Evolutionary conservation across 2,888 invertebrate genomes (phyloP).

Genomic region (Cecidostiba fungosa): DNA sequence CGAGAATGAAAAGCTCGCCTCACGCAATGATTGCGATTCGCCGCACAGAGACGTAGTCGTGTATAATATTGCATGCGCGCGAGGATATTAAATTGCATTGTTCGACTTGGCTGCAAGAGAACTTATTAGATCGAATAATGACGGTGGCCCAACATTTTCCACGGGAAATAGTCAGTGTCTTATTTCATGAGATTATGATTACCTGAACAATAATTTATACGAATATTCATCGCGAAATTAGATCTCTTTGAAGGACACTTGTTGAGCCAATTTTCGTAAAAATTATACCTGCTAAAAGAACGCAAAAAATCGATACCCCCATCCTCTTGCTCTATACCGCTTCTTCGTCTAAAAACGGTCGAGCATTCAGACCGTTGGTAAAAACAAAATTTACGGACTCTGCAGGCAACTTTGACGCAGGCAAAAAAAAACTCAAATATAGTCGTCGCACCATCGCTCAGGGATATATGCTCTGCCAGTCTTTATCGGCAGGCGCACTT

Average conservation of each 20-base stretch:
- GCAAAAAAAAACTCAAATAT: neutral
- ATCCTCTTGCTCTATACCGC: neutral
- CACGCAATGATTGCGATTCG: neutral
- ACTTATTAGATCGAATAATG: neutral
- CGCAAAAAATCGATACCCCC: neutral
- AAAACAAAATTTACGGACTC: neutral
- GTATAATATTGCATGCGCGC: neutral
- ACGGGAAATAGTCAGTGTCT: no score
- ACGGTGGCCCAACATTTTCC: neutral
- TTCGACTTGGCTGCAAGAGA: neutral
- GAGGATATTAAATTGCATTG: neutral
- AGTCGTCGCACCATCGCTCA: constrained; percentile 24
- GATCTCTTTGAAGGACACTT: neutral
- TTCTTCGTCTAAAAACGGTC: neutral
- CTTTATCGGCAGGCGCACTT: constrained; percentile 36
- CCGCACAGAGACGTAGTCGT: neutral
- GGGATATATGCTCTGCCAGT: neutral
- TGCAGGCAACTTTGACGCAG: constrained; percentile 6
- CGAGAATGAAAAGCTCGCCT: neutral
- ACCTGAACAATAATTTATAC: no score
- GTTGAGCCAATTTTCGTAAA: neutral
- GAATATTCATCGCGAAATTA: neutral
- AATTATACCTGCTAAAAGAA: neutral
- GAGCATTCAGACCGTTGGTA: no score
- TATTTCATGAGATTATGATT: no score